phyloP scores from a whole-genome alignment of 2,113 vertebrate species.

The Oenanthe melanoleuca region DNA sequence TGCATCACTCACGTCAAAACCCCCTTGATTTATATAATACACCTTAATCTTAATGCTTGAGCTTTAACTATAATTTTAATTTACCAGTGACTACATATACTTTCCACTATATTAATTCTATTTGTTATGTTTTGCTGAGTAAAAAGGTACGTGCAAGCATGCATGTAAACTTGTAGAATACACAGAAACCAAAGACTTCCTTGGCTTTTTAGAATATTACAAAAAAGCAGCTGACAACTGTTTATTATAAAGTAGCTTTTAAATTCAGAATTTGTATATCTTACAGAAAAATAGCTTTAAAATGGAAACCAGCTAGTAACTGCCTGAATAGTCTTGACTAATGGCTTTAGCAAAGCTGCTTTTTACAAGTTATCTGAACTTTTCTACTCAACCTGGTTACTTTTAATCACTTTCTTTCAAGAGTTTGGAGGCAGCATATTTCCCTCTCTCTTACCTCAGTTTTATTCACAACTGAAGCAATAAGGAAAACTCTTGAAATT shows the following conservation, averaged over 20 bases:
- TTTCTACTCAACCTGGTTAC: not conserved
- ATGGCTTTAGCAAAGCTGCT: not conserved
- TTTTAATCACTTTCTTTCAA: not conserved
- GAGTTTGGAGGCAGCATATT: not conserved
- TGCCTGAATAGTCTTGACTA: not conserved
- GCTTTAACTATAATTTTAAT: not conserved
- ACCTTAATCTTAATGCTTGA: not conserved
- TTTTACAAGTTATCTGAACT: not conserved
- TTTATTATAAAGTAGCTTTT: not conserved
- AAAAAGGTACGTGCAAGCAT: not conserved
- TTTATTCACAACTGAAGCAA: accelerated
- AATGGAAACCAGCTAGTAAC: not conserved
- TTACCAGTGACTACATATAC: not conserved
- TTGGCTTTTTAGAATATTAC: not conserved
- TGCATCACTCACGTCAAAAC: accelerated
- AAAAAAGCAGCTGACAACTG: not conserved
- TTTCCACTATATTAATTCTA: not conserved
- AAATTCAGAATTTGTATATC: not conserved
- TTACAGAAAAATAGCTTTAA: not conserved
- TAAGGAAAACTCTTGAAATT: not conserved
- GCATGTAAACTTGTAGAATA: not conserved
- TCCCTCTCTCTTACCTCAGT: not conserved
- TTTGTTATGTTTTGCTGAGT: not conserved
- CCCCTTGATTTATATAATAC: not conserved
- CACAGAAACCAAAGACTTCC: not conserved